Conservation (phyloP, 2,888 invertebrate species). For the Thymelicus acteon region DNA sequence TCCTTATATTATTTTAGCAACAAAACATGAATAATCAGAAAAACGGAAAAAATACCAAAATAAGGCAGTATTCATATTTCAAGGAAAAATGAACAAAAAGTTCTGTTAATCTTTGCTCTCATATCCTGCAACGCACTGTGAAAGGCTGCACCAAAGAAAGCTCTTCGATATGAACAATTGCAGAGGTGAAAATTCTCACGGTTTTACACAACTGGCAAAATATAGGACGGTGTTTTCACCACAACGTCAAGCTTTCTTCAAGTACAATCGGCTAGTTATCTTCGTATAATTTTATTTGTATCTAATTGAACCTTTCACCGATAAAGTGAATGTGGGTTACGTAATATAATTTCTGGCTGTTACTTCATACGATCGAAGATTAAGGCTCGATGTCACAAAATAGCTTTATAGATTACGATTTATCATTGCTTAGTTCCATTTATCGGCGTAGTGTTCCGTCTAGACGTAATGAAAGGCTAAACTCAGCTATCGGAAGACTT, state of each 20-base stretch:
- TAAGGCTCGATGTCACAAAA: slow-evolving; percentile 9
- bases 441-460: slow-evolving; percentile 10
- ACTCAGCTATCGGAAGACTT: slow-evolving; percentile 11
- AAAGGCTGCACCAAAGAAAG: slow-evolving; percentile 17
- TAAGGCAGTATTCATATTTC: neutral
- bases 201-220: slow-evolving; percentile 20
- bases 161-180: slow-evolving; percentile 16
- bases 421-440: slow-evolving; percentile 15
- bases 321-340: slow-evolving; percentile 59
- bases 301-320: slow-evolving; percentile 65
- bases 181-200: slow-evolving; percentile 31
- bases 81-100: slow-evolving; percentile 8
- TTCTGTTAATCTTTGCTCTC: neutral
- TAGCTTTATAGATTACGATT: neutral
- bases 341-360: slow-evolving; percentile 19
- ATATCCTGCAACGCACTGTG: neutral
- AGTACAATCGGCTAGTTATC: slow-evolving; percentile 48
- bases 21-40: neutral
- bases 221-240: slow-evolving; percentile 27
- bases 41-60: neutral
- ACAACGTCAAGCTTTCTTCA: slow-evolving; percentile 40
- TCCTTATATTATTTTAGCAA: too few species aligned
- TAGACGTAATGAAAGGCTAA: slow-evolving; percentile 7
- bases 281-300: slow-evolving; percentile 49
- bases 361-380: slow-evolving; percentile 14